Base-by-base conservation (phyloP, 2,113 vertebrate genomes). In the Crotalus tigris region DNA sequence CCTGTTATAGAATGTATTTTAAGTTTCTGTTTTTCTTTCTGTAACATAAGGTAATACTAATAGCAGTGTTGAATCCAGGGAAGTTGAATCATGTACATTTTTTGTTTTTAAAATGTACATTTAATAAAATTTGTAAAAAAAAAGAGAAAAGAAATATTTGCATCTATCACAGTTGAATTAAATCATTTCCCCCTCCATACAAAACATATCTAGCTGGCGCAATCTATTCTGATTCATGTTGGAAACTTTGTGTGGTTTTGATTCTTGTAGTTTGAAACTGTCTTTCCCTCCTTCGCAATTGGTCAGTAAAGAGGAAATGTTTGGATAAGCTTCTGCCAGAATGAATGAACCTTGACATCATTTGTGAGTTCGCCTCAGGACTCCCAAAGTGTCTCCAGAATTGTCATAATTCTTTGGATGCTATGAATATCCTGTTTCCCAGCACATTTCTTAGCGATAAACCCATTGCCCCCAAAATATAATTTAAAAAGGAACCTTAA, bases 331-430 rank as follows among this genome's bases (percentile, higher is more conserved):
- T 57, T 61, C 75, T 86, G 57, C n/a, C 23, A 64, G 33, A 55
- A 33, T 75, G 81, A 89, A 64, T 44, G 23, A 90, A 33, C 92
- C 15, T 75, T 88, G 59, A 39, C 54, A 21, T 54, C 46, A 87
- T n/a, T 4, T 8, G 21, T 26, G 49, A 87, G 46, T 90, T 90
- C 89, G 64, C 7, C 44, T 61, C 55, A 61, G 75, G 81, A 64
- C n/a, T 54, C 51, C n/a, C n/a, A 21, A 90, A 64, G 39, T 64
- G 29, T 93, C 57, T 90, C 55, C 19, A 49, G 86, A 58, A 81
- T 21, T 90, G 75, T 64, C 89, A 87, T 90, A 53, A 93, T 90
- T 87, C 55, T 90, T 59, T 90, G 13, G n/a, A 53, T 90, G 55
- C 46, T 90, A 33, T 13, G 81, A 90, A 90, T 89, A 93, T 81